Percentiles rank a stretch among this genome's conserved stretches.
These are phyloP conservation scores for Lampris incognitus DNA, from an alignment of 2,113 vertebrate species.

Conservation along the genomic window DNA sequence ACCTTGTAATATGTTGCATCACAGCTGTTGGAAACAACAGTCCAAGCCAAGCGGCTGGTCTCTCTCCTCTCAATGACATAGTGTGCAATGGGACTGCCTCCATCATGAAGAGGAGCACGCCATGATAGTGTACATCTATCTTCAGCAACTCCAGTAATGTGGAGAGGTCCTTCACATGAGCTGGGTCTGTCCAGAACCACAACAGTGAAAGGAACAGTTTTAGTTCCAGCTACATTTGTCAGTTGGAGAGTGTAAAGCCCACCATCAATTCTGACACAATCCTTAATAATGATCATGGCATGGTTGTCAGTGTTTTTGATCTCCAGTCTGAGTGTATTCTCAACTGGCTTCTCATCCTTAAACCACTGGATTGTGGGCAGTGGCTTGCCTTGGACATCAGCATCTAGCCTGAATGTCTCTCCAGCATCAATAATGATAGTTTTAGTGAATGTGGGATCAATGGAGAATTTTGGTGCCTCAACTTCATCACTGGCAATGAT, in stretches of 20 bases:
- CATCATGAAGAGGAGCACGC: constrained; percentile 91
- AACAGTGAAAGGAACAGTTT: constrained; percentile 90
- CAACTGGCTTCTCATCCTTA: constrained; percentile 91
- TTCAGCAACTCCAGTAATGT: constrained; percentile 89
- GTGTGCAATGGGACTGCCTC: constrained; percentile 90
- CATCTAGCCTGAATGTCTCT: constrained; percentile 94
- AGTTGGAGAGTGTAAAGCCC: constrained; percentile 91
- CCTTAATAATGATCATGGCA: constrained; percentile 92
- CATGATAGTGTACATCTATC: constrained; percentile 93
- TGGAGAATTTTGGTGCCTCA: constrained; percentile 93
- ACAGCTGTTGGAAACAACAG: constrained; percentile 89
- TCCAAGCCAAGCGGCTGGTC: constrained; percentile 97
- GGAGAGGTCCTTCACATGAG: constrained; percentile 90
- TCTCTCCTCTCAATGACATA: constrained; percentile 96
- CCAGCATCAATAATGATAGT: constrained; percentile 91
- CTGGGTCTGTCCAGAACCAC: constrained; percentile 94
- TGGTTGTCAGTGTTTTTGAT: constrained; percentile 93
- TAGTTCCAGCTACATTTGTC: constrained; percentile 92
- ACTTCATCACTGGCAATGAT: constrained; percentile 93
- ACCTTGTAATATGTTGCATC: constrained; percentile 90
- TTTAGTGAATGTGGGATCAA: constrained; percentile 95
- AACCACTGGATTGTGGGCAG: constrained; percentile 93
- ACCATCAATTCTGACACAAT: constrained; percentile 90
- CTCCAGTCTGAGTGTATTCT: constrained; percentile 90
- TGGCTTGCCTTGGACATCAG: constrained; percentile 94